phyloP scores from a whole-genome alignment of 92 coral and sea anemone species.

The Muricea muricata region DNA sequence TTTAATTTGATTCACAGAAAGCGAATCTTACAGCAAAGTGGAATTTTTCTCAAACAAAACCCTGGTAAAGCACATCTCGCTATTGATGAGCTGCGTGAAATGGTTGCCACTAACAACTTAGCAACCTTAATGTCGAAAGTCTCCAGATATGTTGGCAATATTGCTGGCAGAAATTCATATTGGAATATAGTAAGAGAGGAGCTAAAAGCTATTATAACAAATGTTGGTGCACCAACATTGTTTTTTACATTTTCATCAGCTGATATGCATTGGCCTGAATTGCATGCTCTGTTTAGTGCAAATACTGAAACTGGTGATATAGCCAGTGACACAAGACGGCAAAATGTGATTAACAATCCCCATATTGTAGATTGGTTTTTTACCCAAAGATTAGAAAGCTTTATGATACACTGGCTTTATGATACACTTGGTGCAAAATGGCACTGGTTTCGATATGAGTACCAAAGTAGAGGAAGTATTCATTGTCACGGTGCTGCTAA shows the following conservation, averaged over 20 bases:
- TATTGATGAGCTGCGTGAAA: conserved; percentile 61
- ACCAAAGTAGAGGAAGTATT: too few species aligned
- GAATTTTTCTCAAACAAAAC: conserved; percentile 52
- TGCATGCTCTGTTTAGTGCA: background rate
- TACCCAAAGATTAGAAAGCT: conserved; percentile 29
- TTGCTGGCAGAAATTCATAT: conserved; percentile 70
- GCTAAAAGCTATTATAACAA: conserved; percentile 66
- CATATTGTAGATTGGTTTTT: conserved; percentile 68
- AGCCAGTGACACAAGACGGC: conserved; percentile 34
- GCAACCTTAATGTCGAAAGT: conserved; percentile 50
- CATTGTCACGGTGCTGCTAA: too few species aligned
- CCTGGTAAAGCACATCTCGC: conserved; percentile 63
- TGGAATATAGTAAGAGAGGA: conserved; percentile 70
- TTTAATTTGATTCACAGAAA: conserved; percentile 60
- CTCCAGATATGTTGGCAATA: conserved; percentile 60
- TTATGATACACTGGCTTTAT: background rate
- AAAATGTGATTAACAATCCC: conserved; percentile 65
- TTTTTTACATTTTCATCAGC: too few species aligned
- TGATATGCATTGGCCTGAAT: too few species aligned
- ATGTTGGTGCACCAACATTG: conserved; percentile 69
- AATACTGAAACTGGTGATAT: background rate
- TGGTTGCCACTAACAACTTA: conserved; percentile 50
- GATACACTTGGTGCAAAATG: too few species aligned
- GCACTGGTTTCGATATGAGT: too few species aligned
- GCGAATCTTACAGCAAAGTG: conserved; percentile 61